These are phyloP conservation scores for Drosophila antonietae DNA, from an alignment of 2,888 invertebrate genomes.

Conservation along the genomic window DNA sequence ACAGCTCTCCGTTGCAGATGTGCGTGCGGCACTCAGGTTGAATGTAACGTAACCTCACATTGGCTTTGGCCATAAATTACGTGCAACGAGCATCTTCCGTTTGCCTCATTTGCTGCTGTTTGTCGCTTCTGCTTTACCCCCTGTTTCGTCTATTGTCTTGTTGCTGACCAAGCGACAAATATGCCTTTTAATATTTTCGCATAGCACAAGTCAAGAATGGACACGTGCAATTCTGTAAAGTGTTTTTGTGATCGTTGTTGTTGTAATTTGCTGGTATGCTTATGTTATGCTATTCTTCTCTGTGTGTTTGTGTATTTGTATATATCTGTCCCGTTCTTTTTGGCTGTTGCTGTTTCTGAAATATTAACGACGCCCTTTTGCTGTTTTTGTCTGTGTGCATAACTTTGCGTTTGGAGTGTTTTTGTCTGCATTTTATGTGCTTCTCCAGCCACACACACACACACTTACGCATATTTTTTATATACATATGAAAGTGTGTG, in stretches of 20 bases:
- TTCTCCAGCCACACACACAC: neutral
- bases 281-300: constrained; percentile 20
- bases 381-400: constrained; percentile 66
- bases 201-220: constrained; percentile 52
- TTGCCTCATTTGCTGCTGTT: constrained; percentile 51
- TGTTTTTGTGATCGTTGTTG: constrained; percentile 30
- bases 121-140: constrained; percentile 5
- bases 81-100: constrained; percentile 45
- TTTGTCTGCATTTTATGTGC: constrained; percentile 75
- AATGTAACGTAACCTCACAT: constrained; percentile 33
- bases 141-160: constrained; percentile 30
- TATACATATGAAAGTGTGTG: neutral
- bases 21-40: constrained; percentile 20
- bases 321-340: constrained; percentile 35
- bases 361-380: constrained; percentile 81
- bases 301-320: neutral
- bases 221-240: constrained; percentile 60
- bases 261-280: constrained; percentile 42
- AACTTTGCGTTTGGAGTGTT: constrained; percentile 72
- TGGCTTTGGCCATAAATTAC: constrained; percentile 54
- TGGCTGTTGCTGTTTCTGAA: constrained; percentile 72
- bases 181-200: constrained; percentile 70
- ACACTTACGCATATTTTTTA: neutral
- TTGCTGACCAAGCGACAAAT: constrained; percentile 74
- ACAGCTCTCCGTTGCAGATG: constrained; percentile 25